Conservation (phyloP, 2,113 vertebrate genomes). For the Motacilla tschutschensis region DNA sequence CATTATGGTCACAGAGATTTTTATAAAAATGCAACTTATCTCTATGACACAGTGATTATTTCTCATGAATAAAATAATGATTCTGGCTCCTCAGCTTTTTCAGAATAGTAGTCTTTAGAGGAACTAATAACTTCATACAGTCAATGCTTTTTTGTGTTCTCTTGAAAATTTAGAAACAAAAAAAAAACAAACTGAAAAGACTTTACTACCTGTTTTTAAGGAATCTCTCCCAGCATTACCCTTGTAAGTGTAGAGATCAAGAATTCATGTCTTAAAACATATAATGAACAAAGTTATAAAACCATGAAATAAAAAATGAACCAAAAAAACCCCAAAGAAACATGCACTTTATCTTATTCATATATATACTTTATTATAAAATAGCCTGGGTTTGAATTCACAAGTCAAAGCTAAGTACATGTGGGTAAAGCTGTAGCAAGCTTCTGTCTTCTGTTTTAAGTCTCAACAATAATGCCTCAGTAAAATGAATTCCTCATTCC, state of each 20-base stretch:
- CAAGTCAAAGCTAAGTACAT: not conserved
- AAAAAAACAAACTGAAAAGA: not conserved
- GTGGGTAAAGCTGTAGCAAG: not conserved
- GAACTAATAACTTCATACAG: not conserved
- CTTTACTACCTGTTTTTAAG: not conserved
- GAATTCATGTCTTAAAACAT: not conserved
- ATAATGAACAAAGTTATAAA: not conserved
- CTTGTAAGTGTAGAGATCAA: too few relatives aligned
- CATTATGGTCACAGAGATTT: not conserved
- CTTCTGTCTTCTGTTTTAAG: not conserved
- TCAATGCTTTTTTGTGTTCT: not conserved
- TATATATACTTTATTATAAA: not conserved
- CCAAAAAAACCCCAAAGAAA: not conserved
- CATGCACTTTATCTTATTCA: not conserved
- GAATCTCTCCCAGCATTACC: not conserved
- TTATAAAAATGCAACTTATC: constrained; percentile 31
- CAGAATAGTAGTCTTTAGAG: not conserved
- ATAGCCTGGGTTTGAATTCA: not conserved
- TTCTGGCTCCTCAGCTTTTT: constrained; percentile 23
- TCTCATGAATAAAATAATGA: constrained; percentile 58
- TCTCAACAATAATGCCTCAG: not conserved
- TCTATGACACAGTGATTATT: constrained; percentile 49
- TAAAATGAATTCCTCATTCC: not conserved
- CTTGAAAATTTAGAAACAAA: not conserved
- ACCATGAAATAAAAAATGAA: not conserved